Evolutionary conservation across 2,797 vertebrate species (phyloP), one percentile per base, ranked within the genome.

Genomic region (Pseudotriccus pelzelni): DNA sequence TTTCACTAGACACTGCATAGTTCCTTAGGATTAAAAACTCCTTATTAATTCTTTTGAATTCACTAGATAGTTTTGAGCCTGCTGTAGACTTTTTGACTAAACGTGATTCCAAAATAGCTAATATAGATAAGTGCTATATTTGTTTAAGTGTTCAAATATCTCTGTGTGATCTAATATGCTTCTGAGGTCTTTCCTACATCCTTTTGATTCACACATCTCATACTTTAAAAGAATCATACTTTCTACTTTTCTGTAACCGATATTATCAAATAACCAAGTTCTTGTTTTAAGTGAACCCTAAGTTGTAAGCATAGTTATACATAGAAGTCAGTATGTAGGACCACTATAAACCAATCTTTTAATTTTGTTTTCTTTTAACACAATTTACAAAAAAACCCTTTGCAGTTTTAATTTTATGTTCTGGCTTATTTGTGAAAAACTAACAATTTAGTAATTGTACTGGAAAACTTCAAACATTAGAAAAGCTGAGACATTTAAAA

Each of bases 311-410:
- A 28, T 7, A 19, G 20, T 22, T 49, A 16, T 67, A 49, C 39
- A 70, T 4, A 63, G 8, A 78, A 37, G 6, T 37, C 56, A 55
- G 7, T 46, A 36, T 4, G 4, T 37, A 74, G 16, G 47, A 34
- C 0, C 0, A 7, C 19, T 70, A 46, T 9, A 84, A 74, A 52
- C 8, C 1, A 37, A 11, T 21, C 0, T 62, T 52, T 55, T 23
- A 24, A 39, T 67, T 85, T 87, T 41, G 4, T 53, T 73, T 52
- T 41, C 4, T 85, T 78, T 81, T 50, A 59, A 27, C 8, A 46
- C 8, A 58, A 55, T 50, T 67, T 62, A 14, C 2, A 22, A 74
- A 66, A 66, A 50, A 9, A 13, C 1, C 2, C 9, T 19, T 34
- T 49, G 1, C 1, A 24, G 3, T 41, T 83, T 63, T 32, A 41